Conservation (phyloP, 1,140 invertebrate genomes). For the Drosophila kepulauana region DNA sequence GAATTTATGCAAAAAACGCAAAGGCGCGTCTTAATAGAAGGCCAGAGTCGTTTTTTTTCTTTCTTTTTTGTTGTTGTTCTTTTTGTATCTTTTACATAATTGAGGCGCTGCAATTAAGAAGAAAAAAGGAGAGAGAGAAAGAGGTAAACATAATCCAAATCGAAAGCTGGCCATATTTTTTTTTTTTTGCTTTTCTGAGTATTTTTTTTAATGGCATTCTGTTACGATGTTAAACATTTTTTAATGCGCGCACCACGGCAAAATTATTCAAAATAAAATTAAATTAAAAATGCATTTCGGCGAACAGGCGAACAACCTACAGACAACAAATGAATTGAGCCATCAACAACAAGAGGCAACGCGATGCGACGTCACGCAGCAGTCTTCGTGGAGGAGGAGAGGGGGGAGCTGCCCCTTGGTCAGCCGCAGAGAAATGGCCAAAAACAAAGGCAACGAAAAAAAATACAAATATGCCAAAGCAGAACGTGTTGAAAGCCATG, state of each 20-base stretch:
- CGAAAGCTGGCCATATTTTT: slow-evolving; percentile 62
- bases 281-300: slow-evolving; percentile 82
- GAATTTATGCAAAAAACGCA: slow-evolving; percentile 64
- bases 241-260: slow-evolving; percentile 49
- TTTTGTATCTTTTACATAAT: slow-evolving; percentile 63
- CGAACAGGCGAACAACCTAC: slow-evolving; percentile 29
- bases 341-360: slow-evolving; percentile 53
- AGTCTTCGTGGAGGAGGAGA: neutral
- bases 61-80: slow-evolving; percentile 8
- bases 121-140: neutral
- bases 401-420: slow-evolving; percentile 28
- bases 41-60: neutral
- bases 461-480: slow-evolving; percentile 26
- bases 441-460: slow-evolving; percentile 35
- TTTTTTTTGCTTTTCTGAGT: neutral
- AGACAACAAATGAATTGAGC: slow-evolving; percentile 71
- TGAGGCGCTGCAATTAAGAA: slow-evolving; percentile 66
- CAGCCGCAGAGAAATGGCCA: slow-evolving; percentile 60
- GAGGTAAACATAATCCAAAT: slow-evolving; percentile 66
- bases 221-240: slow-evolving; percentile 58
- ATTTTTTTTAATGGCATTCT: slow-evolving; percentile 70
- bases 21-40: slow-evolving; percentile 42
- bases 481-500: slow-evolving; percentile 79
- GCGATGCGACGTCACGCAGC: slow-evolving; percentile 65
- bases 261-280: slow-evolving; percentile 71